A percentile compares a stretch with the other conserved stretches of the same genome.
phyloP scores from a whole-genome alignment of 2,797 vertebrate species.

The Silurus lanzhouensis region DNA sequence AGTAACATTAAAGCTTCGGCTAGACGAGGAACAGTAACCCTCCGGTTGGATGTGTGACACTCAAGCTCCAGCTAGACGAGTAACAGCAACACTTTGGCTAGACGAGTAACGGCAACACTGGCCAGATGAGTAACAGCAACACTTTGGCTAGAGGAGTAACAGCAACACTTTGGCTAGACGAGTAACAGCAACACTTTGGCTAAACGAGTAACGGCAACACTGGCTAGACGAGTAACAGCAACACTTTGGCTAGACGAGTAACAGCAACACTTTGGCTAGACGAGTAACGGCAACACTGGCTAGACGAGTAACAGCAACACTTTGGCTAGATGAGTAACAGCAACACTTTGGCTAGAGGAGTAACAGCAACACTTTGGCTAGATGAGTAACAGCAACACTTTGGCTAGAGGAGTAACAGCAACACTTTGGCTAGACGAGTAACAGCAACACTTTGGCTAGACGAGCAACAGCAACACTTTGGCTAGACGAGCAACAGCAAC shows the following conservation, averaged over 20 bases:
- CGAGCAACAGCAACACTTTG: too few relatives aligned
- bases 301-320: too few relatives aligned
- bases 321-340: too few relatives aligned
- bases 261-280: background rate
- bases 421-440: too few relatives aligned
- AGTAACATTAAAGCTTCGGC: background rate
- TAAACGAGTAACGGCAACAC: background rate
- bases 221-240: background rate
- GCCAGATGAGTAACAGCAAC: background rate
- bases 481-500: too few relatives aligned
- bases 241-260: background rate
- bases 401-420: too few relatives aligned
- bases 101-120: background rate
- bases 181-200: background rate
- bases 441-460: too few relatives aligned
- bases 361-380: too few relatives aligned
- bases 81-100: background rate
- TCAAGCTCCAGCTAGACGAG: background rate
- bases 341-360: too few relatives aligned
- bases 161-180: background rate
- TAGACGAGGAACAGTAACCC: background rate
- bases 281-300: too few relatives aligned
- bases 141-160: background rate
- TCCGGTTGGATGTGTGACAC: too few relatives aligned
- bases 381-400: too few relatives aligned